Percentiles rank a stretch among this genome's conserved stretches.
Conservation (phyloP, 2,888 invertebrate species). For the Homarus gammarus region DNA sequence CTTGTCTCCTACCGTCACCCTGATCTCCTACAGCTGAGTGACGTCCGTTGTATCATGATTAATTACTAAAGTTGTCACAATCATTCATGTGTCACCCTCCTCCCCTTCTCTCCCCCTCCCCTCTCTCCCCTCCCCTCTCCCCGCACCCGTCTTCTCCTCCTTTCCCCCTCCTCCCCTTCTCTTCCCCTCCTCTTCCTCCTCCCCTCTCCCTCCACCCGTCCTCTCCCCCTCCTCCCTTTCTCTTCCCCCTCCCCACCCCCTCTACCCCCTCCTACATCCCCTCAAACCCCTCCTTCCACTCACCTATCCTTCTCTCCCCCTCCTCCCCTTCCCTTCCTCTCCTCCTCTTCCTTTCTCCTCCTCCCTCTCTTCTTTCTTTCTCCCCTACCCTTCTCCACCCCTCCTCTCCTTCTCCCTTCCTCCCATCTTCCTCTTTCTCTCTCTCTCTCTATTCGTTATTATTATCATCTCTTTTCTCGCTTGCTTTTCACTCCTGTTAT, state of each 20-base stretch:
- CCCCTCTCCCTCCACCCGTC: not conserved
- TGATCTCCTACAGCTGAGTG: not conserved
- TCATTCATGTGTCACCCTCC: conserved; percentile 24
- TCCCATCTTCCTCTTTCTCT: not conserved
- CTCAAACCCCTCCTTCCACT: not conserved
- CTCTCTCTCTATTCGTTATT: not conserved
- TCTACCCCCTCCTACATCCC: not conserved
- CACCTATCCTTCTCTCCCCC: not conserved
- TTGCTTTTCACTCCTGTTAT: not conserved
- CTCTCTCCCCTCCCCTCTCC: not conserved
- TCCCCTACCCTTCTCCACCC: not conserved
- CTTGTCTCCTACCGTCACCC: not conserved
- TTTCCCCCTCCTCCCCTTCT: not conserved
- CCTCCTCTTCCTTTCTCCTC: not conserved
- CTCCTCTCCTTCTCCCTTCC: not conserved
- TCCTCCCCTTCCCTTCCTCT: not conserved
- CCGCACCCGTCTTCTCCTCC: too few species aligned
- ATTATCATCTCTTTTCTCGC: not conserved
- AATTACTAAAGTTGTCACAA: conserved; percentile 17
- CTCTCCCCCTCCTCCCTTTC: not conserved
- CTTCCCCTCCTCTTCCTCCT: not conserved
- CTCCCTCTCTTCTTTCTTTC: not conserved
- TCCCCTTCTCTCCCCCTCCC: not conserved
- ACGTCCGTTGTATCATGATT: too few species aligned
- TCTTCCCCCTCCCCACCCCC: not conserved